Base-by-base conservation (phyloP, 1,140 invertebrate species). In the Drosophila micromelanica region DNA sequence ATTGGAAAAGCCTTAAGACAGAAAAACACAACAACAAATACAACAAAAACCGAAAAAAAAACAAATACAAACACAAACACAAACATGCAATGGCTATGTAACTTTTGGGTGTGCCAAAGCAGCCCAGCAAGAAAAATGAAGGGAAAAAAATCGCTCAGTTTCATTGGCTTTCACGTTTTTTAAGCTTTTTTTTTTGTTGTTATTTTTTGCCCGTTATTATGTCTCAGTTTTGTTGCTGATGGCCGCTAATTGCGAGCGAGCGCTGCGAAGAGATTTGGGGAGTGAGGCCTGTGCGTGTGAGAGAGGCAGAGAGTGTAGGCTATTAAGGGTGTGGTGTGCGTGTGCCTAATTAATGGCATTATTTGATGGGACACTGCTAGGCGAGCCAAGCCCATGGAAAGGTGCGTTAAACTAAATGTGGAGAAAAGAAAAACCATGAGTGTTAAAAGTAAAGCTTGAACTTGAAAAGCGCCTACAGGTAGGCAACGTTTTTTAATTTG, bases 261-360 rank as follows among this genome's bases (percentile, higher is more conserved):
- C 38, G 49, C 48, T 15, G 9, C 27, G 51, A 46, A 72, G 78
- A 52, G 60, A 73, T 35, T 35, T 27, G 30, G 32, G 6, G 12
- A 40, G 17, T 12, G 20, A 38, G 13, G 35, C 35, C 35, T 40
- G 51, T 35, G n/a, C 38, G 20, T 40, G 60, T 1, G n/a, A 43
- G 35, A 64, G 20, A 37, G 45, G 4, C 12, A 56, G 37, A 43
- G 23, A 48, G 32, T 35, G 6, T 30, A 59, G 62, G 54, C 45
- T 67, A 52, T 72, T 72, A 67, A 65, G 62, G 69, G 69, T 59
- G 69, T 72, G 69, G 62, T 70, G 43, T 55, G 60, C n/a, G 57
- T 56, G 43, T 73, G 62, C 69, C 81, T 86, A 86, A 87, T 87
- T 86, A 86, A 86, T 86, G 78, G 75, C 78, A 87, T 87, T 86